phyloP scores from a whole-genome alignment of 2,888 invertebrate species.

The Sphaerophoria taeniata region DNA sequence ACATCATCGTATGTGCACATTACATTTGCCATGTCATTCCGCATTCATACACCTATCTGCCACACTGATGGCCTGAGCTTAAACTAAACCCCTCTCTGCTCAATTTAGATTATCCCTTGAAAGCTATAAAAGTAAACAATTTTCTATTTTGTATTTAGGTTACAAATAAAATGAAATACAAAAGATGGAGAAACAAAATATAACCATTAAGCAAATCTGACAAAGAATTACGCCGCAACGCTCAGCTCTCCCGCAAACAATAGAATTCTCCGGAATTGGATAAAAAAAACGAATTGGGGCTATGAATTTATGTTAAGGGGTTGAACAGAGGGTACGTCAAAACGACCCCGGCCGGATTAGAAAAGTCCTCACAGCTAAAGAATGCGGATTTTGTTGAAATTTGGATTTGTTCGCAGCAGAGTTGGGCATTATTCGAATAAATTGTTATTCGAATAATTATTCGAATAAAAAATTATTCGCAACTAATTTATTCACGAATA shows the following conservation, averaged over 20 bases:
- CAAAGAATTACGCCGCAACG: conserved; percentile 73
- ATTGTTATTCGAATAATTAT: too few relatives aligned
- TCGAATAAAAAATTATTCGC: too few relatives aligned
- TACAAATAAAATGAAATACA: conserved; percentile 54
- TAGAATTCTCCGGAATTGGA: conserved; percentile 65
- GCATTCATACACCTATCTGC: conserved; percentile 17
- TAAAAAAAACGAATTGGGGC: too few relatives aligned
- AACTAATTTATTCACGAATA: too few relatives aligned
- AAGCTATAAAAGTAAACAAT: conserved; percentile 73
- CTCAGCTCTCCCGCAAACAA: conserved; percentile 71
- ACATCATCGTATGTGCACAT: conserved; percentile 54
- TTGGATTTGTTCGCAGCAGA: too few relatives aligned
- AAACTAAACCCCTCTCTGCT: not conserved
- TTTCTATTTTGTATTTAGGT: conserved; percentile 67
- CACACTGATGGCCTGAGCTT: not conserved
- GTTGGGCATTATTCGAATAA: too few relatives aligned
- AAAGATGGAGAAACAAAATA: conserved; percentile 35
- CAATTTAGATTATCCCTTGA: conserved; percentile 61
- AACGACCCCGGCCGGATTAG: too few relatives aligned
- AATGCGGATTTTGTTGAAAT: too few relatives aligned
- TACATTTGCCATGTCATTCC: conserved; percentile 22
- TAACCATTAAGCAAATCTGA: conserved; percentile 73
- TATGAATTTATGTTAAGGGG: too few relatives aligned
- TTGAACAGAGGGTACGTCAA: too few relatives aligned
- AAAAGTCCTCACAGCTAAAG: too few relatives aligned